Evolutionary conservation across 2,888 invertebrate genomes (phyloP).

Genomic region (Melanotus villosus): DNA sequence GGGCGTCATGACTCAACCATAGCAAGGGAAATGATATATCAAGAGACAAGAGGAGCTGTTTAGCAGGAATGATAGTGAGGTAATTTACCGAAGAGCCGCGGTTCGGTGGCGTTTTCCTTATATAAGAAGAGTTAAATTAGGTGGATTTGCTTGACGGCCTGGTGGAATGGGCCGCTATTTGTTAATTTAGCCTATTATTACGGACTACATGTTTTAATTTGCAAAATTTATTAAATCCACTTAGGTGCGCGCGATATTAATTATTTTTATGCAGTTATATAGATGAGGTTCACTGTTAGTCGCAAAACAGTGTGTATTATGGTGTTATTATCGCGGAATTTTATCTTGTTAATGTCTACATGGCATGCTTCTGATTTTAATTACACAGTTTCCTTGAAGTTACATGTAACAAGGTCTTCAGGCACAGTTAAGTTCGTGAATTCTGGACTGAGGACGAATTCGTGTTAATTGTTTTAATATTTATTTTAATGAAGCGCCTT

Average conservation of each 20-base stretch:
- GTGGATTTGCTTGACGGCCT: conserved; percentile 12
- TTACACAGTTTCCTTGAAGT: conserved; percentile 21
- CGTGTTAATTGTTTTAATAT: conserved; percentile 5
- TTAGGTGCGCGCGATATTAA: conserved; percentile 11
- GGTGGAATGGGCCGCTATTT: conserved; percentile 17
- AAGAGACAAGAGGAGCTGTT: conserved; percentile 4
- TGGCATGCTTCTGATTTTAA: conserved; percentile 30
- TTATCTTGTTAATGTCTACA: conserved; percentile 30
- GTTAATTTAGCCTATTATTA: conserved; percentile 29
- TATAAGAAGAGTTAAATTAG: conserved; percentile 3
- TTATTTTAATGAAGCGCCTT: too few relatives aligned
- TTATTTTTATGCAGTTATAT: conserved; percentile 38
- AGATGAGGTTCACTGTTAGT: conserved; percentile 24
- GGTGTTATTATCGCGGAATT: conserved; percentile 26
- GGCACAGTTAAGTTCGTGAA: conserved; percentile 24
- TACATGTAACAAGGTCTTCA: conserved; percentile 25
- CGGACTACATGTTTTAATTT: conserved; percentile 24
- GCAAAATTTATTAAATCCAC: conserved; percentile 20
- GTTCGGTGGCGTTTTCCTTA: conserved; percentile 1
- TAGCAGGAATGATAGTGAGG: not conserved
- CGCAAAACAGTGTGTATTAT: conserved; percentile 23
- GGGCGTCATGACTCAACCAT: conserved; percentile 10
- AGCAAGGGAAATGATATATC: not conserved
- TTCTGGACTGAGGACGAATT: conserved; percentile 8
- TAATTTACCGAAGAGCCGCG: conserved; percentile 12